phyloP scores from a whole-genome alignment of 2,113 vertebrate species.

The Atrichornis clamosus region DNA sequence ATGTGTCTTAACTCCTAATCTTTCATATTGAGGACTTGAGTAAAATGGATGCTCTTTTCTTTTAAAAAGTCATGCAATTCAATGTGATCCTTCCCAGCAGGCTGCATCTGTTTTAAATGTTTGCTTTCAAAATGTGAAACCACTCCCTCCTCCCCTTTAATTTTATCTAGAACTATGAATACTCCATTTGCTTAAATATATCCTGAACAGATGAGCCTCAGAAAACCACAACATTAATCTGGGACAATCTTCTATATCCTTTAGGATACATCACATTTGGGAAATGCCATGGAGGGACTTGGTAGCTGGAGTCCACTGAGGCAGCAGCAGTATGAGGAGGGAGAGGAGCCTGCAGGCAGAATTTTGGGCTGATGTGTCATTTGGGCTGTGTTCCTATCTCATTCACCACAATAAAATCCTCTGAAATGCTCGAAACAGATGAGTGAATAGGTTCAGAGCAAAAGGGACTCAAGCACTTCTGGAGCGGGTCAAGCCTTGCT shows the following conservation, averaged over 20 bases:
- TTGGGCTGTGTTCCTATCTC: not conserved
- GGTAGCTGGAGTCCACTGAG: accelerated
- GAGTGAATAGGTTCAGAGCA: not conserved
- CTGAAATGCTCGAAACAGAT: not conserved
- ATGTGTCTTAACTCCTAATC: conserved; percentile 23
- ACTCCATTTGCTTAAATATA: conserved; percentile 30
- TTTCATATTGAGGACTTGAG: not conserved
- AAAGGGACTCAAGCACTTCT: not conserved
- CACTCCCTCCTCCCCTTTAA: not conserved
- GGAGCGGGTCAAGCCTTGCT: not conserved
- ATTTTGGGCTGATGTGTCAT: not conserved
- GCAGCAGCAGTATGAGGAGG: not conserved
- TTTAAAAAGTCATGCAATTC: conserved; percentile 22
- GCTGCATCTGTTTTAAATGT: conserved; percentile 27
- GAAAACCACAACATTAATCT: not conserved
- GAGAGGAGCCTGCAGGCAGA: not conserved
- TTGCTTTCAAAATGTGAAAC: not conserved
- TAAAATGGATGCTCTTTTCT: conserved; percentile 32
- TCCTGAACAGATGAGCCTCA: not conserved
- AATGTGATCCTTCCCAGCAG: conserved; percentile 12
- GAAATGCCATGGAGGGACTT: not conserved
- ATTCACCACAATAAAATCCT: not conserved
- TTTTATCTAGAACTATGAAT: conserved; percentile 41
- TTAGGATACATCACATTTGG: not conserved
- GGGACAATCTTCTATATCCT: not conserved